These are phyloP conservation scores for Bubo bubo DNA, from an alignment of 2,113 vertebrate genomes.

Conservation along the genomic window DNA sequence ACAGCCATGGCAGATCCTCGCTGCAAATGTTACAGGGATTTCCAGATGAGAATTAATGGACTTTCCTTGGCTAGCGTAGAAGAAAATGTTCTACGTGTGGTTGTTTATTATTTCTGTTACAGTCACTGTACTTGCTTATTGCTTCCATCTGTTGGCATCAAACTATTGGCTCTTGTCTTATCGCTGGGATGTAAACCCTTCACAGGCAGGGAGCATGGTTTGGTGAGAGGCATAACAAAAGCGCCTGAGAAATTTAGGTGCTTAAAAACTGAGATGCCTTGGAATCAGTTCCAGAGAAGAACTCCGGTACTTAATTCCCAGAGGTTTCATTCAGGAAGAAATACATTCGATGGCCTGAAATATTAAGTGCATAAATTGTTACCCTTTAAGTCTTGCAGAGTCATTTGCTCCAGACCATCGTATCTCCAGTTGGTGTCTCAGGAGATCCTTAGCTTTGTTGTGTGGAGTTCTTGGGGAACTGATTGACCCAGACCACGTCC, in stretches of 20 bases:
- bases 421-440: background rate
- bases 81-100: slow-evolving; percentile 35
- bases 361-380: background rate
- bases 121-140: slow-evolving; percentile 58
- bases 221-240: background rate
- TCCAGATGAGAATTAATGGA: slow-evolving; percentile 66
- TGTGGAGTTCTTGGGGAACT: background rate
- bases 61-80: slow-evolving; percentile 31
- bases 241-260: background rate
- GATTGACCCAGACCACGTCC: rapidly evolving
- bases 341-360: background rate
- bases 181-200: background rate
- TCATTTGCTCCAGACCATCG: background rate
- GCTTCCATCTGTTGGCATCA: slow-evolving; percentile 62
- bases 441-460: background rate
- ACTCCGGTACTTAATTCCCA: background rate
- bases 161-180: slow-evolving; percentile 30
- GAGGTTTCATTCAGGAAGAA: background rate
- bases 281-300: background rate
- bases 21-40: slow-evolving; percentile 43
- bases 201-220: background rate
- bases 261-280: background rate
- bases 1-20: background rate
- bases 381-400: background rate
- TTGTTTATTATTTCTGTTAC: slow-evolving; percentile 55